Evolutionary conservation across 2,888 invertebrate species (phyloP), one percentile per base, ranked within the genome.

Genomic region (Oscheius myriophilus): DNA sequence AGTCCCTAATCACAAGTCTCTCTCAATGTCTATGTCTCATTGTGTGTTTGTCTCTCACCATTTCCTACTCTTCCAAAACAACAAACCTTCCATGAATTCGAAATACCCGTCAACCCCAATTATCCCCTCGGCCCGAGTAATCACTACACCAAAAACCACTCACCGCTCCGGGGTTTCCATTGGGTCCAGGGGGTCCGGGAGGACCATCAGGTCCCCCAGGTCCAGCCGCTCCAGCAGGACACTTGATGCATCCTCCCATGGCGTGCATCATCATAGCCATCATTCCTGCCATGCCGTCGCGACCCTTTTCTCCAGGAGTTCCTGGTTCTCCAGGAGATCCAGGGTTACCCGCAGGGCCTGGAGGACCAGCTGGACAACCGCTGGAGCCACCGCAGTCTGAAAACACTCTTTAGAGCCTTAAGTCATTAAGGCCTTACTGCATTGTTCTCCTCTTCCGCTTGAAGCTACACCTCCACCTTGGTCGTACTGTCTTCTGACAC

Each of bases 401-500:
- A 63, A 52, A n/a, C 2, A 2, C 11, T 58, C 18, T 21, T 7
- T 11, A 41, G 41, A 4, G 12, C 0, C 7, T 6, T 11, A n/a
- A 51, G 2, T n/a, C 26, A 42, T n/a, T 41, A 3, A 1, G 16
- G 3, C n/a, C 67, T 45, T 49, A 67, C 67, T 67, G 67, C 67
- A 67, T 14, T 67, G 67, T 18, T 58, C 46, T 65, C 26, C 43
- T 9, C 49, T 58, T 6, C 25, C 54, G 2, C 49, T 23, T 0
- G 64, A 55, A 7, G 39, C 43, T 1, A 55, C 64, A 1, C 45
- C 43, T 14, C 49, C 25, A 14, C 57, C 57, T 16, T 33, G n/a
- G 16, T 51, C 52, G 61, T 67, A 67, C 21, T 67, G 67, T 43
- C 67, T 51, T 9, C 67, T 39, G 25, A 46, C 42, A 42, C 67